Conservation (phyloP, 2,797 vertebrate species). For the Labroides dimidiatus region DNA sequence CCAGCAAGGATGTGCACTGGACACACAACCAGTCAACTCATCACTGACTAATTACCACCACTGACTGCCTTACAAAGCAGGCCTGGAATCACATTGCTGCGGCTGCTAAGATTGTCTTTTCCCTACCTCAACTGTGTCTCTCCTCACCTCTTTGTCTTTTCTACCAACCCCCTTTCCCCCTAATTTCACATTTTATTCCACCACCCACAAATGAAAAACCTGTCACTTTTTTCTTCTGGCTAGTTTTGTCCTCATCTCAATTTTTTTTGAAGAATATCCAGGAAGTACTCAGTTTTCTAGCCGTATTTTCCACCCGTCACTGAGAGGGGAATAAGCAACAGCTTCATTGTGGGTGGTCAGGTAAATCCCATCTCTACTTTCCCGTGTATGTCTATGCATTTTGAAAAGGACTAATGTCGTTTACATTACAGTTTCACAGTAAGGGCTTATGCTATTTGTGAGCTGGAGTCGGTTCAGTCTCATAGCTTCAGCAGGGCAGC, state of each 20-base stretch:
- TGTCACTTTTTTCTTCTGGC: conserved; percentile 28
- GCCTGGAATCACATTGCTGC: conserved; percentile 64
- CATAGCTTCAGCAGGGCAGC: conserved; percentile 71
- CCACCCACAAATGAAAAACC: conserved; percentile 14
- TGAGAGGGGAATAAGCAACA: conserved; percentile 30
- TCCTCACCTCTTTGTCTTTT: conserved; percentile 38
- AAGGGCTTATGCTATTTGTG: conserved; percentile 62
- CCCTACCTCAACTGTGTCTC: conserved; percentile 44
- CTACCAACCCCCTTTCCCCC: conserved; percentile 1
- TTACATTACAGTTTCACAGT: conserved; percentile 61
- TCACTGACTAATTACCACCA: conserved; percentile 85
- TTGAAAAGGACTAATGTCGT: conserved; percentile 56
- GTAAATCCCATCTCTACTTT: conserved; percentile 51
- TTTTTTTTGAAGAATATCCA: conserved; percentile 15
- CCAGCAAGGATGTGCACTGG: conserved; percentile 74
- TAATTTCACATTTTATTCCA: neutral
- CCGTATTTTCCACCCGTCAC: conserved; percentile 23
- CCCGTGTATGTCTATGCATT: conserved; percentile 31
- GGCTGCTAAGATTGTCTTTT: conserved; percentile 52
- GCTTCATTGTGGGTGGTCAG: conserved; percentile 49
- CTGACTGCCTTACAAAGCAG: conserved; percentile 81
- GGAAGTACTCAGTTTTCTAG: neutral
- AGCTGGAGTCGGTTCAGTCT: conserved; percentile 70
- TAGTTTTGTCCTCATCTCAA: conserved; percentile 11
- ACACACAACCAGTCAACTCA: conserved; percentile 82